Percentiles rank a stretch among this genome's conserved stretches.
Evolutionary conservation across 2,888 invertebrate species (phyloP).

Genomic region (Rotaria macrura): DNA sequence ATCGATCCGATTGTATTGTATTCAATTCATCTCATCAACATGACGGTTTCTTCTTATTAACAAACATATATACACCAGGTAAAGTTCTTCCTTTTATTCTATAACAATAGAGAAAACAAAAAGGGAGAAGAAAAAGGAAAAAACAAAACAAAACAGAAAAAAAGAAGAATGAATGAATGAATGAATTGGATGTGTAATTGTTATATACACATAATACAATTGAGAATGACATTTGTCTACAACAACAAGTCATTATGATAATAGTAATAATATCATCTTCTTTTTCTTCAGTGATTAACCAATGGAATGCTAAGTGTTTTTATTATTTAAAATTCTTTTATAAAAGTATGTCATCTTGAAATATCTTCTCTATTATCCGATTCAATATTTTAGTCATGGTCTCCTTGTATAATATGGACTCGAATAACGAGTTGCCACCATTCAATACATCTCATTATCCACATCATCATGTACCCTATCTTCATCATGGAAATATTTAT

Average conservation of each 20-base stretch:
- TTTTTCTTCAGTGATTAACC: neutral
- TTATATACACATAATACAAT: neutral
- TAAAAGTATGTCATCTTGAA: neutral
- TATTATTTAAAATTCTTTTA: neutral
- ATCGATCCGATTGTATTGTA: conserved; percentile 12
- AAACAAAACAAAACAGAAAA: neutral
- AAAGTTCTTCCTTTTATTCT: conserved; percentile 12
- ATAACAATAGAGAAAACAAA: conserved; percentile 15
- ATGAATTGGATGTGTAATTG: neutral
- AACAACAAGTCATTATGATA: neutral
- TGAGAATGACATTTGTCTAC: neutral
- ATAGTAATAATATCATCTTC: neutral
- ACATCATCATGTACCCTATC: neutral
- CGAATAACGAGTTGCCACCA: neutral
- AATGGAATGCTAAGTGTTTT: conserved; percentile 11
- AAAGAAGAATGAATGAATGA: neutral
- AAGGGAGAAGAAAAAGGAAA: neutral
- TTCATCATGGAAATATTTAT: neutral
- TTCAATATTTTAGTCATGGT: neutral
- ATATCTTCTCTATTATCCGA: neutral
- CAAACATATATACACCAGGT: conserved; percentile 4
- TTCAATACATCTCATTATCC: conserved; percentile 8
- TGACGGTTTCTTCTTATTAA: conserved; percentile 15
- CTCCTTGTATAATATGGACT: conserved; percentile 2
- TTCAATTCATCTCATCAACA: conserved; percentile 7